Conservation (phyloP, 2,797 vertebrate genomes). For the Knipowitschia caucasica region DNA sequence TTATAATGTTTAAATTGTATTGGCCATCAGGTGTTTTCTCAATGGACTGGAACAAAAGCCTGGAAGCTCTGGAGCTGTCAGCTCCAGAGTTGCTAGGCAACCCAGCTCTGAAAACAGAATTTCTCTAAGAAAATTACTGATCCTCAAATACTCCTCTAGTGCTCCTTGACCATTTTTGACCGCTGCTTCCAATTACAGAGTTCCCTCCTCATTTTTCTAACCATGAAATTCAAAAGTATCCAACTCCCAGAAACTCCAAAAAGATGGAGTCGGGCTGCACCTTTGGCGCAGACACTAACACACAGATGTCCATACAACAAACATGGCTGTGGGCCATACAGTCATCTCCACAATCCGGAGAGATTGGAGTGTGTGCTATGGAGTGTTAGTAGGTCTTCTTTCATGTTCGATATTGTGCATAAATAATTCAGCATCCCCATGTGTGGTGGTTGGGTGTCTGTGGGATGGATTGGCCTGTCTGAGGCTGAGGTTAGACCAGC, state of each 20-base stretch:
- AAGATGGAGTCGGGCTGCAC: constrained; percentile 28
- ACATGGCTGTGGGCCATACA: constrained; percentile 31
- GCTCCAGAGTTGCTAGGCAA: constrained; percentile 65
- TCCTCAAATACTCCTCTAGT: constrained; percentile 62
- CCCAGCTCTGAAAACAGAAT: constrained; percentile 61
- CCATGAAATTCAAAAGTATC: constrained; percentile 55
- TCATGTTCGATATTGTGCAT: constrained; percentile 84
- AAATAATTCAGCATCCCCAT: constrained; percentile 79
- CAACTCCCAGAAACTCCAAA: constrained; percentile 34
- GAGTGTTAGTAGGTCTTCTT: constrained; percentile 76
- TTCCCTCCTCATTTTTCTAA: constrained; percentile 46
- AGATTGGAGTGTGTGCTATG: constrained; percentile 51
- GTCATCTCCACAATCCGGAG: constrained; percentile 49
- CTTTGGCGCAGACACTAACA: constrained; percentile 10
- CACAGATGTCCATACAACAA: constrained; percentile 43
- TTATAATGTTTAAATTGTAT: constrained; percentile 52
- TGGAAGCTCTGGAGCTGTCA: constrained; percentile 25
- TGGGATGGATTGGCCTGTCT: constrained; percentile 83
- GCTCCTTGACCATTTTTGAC: constrained; percentile 66
- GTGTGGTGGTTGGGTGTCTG: constrained; percentile 73
- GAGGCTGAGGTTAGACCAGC: constrained; percentile 75
- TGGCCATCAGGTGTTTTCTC: constrained; percentile 59
- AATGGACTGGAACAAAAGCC: constrained; percentile 50
- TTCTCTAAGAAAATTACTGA: constrained; percentile 65
- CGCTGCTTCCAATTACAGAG: constrained; percentile 63